Conservation (phyloP, 1,140 invertebrate genomes). For the Adelges cooleyi region DNA sequence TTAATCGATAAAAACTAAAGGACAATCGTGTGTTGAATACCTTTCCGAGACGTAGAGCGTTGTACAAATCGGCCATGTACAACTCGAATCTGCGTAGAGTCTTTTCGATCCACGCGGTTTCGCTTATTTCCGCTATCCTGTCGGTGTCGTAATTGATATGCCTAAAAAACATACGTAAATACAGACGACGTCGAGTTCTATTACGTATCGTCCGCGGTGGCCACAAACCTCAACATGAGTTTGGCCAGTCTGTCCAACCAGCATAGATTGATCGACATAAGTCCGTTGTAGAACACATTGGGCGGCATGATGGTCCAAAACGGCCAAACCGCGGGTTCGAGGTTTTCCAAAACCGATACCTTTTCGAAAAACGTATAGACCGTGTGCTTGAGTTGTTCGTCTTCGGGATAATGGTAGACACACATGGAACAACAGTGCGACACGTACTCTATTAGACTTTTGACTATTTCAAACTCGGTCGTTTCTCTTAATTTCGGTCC, state of each 20-base stretch:
- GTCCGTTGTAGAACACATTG: conserved; percentile 14
- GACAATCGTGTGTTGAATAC: not conserved
- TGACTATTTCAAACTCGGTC: conserved; percentile 14
- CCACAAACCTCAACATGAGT: conserved; percentile 5
- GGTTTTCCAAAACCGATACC: conserved; percentile 15
- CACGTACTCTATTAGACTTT: conserved; percentile 14
- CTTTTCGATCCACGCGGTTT: not conserved
- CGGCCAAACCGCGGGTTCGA: not conserved
- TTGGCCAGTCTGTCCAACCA: conserved; percentile 17
- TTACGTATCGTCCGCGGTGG: too few relatives aligned
- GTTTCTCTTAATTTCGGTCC: conserved; percentile 4
- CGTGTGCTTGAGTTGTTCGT: conserved; percentile 7
- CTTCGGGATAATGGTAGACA: conserved; percentile 18
- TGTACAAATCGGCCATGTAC: conserved; percentile 15
- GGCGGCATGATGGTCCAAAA: conserved; percentile 16
- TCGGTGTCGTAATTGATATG: not conserved
- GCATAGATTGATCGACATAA: conserved; percentile 13
- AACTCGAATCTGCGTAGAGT: not conserved
- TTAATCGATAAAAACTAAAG: too few relatives aligned
- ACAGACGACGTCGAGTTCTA: too few relatives aligned
- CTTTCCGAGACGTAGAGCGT: not conserved
- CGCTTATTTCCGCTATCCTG: not conserved
- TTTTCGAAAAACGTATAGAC: conserved; percentile 23
- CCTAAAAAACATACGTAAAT: not conserved
- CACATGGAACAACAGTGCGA: conserved; percentile 13